phyloP scores from a whole-genome alignment of 2,797 vertebrate genomes.

The Oreochromis mossambicus region DNA sequence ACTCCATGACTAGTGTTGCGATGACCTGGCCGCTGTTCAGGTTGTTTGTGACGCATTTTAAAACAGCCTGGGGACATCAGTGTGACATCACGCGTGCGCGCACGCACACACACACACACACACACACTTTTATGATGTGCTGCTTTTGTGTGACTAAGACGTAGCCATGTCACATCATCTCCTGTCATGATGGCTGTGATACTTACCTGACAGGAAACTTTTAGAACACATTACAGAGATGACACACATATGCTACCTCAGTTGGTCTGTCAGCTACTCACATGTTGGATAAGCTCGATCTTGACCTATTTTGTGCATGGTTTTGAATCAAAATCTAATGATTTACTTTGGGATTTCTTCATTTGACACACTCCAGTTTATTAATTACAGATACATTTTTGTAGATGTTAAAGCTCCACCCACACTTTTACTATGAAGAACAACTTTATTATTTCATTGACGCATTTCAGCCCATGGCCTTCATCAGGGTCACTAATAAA shows the following conservation, averaged over 20 bases:
- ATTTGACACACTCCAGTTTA: not conserved
- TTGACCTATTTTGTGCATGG: not conserved
- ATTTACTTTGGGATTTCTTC: not conserved
- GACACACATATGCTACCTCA: not conserved
- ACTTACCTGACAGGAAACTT: slow-evolving; percentile 19
- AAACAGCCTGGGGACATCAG: slow-evolving; percentile 9
- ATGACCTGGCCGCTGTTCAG: slow-evolving; percentile 17
- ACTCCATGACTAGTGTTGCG: not conserved
- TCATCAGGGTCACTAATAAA: not conserved
- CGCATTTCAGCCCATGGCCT: not conserved
- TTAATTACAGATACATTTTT: not conserved
- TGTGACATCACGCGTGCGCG: not conserved
- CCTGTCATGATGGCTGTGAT: not conserved
- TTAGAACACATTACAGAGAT: not conserved
- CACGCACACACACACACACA: not conserved
- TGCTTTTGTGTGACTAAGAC: slow-evolving; percentile 16
- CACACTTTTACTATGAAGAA: not conserved
- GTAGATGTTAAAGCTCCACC: not conserved
- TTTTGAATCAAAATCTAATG: not conserved
- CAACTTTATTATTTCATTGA: not conserved
- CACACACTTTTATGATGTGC: not conserved
- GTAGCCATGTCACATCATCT: not conserved
- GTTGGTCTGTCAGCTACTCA: not conserved
- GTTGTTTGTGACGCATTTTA: slow-evolving; percentile 30
- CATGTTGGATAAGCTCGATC: not conserved